These are phyloP conservation scores for Chironomus striatipennis DNA, from an alignment of 1,140 invertebrate genomes.

Conservation along the genomic window DNA sequence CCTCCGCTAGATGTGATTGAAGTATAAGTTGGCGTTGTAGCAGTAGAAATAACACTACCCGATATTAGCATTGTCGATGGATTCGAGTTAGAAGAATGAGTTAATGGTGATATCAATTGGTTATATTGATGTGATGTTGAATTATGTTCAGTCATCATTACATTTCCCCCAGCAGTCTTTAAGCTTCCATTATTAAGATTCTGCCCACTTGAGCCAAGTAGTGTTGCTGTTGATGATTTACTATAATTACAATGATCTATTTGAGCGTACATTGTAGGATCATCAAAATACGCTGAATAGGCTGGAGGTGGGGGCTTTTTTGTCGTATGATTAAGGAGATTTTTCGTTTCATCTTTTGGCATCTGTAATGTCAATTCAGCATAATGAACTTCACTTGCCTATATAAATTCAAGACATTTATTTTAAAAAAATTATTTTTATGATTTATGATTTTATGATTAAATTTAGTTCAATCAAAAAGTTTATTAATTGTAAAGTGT, in stretches of 20 bases:
- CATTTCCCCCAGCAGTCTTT: conserved; percentile 33
- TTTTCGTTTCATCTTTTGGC: conserved; percentile 23
- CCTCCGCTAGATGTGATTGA: conserved; percentile 31
- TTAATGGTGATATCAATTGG: conserved; percentile 29
- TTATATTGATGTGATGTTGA: conserved; percentile 24
- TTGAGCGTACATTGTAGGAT: conserved; percentile 58
- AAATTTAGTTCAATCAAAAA: no score
- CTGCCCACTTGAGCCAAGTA: conserved; percentile 37
- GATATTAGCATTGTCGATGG: background rate
- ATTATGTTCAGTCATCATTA: conserved; percentile 23
- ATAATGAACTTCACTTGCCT: conserved; percentile 59
- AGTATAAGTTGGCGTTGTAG: conserved; percentile 34
- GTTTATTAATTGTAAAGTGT: no score
- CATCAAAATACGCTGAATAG: conserved; percentile 41
- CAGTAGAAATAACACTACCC: conserved; percentile 48
- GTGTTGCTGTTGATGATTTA: conserved; percentile 26
- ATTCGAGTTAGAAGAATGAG: conserved; percentile 30
- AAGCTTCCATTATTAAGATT: conserved; percentile 32
- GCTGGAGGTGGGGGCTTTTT: conserved; percentile 36
- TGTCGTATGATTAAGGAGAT: conserved; percentile 34
- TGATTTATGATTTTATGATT: no score
- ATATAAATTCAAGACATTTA: background rate
- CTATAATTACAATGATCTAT: conserved; percentile 51
- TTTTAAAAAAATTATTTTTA: no score
- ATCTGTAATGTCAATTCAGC: conserved; percentile 49